phyloP scores from a whole-genome alignment of 2,113 vertebrate genomes.

The Gavialis gangeticus region DNA sequence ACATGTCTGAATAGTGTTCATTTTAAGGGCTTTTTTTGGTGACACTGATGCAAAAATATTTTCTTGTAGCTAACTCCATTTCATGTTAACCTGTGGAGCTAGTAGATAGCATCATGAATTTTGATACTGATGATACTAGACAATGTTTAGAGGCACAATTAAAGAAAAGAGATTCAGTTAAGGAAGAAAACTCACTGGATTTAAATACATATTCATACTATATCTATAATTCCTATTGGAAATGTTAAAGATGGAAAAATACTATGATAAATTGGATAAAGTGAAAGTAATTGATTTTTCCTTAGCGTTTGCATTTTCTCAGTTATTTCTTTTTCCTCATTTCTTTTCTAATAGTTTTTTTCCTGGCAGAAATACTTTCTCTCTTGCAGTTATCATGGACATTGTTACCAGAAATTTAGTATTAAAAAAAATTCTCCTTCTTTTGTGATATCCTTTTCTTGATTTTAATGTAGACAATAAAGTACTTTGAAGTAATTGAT shows the following conservation, averaged over 20 bases:
- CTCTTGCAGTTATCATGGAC: conserved; percentile 7
- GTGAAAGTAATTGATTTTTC: conserved; percentile 53
- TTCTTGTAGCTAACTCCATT: conserved; percentile 51
- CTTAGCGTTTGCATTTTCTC: conserved; percentile 40
- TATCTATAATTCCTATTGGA: conserved; percentile 19
- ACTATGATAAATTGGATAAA: conserved; percentile 45
- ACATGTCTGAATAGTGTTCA: background rate
- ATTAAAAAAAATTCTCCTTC: conserved; percentile 3
- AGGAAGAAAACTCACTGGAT: conserved; percentile 35
- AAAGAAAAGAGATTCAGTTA: conserved; percentile 39
- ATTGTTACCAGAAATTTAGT: conserved; percentile 45
- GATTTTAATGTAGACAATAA: background rate
- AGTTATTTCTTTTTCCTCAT: background rate
- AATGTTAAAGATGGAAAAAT: conserved; percentile 23
- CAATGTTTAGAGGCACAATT: conserved; percentile 73
- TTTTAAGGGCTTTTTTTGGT: background rate
- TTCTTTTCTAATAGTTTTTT: conserved; percentile 38
- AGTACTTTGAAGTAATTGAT: background rate
- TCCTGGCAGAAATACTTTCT: conserved; percentile 4
- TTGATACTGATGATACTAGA: conserved; percentile 66
- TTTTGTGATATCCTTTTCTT: fast-evolving
- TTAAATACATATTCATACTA: conserved; percentile 42
- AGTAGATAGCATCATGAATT: conserved; percentile 33
- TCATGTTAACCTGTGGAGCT: conserved; percentile 37
- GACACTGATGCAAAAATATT: background rate